Evolutionary conservation across 2,888 invertebrate genomes (phyloP).

Genomic region (Neuroscelio doddi): DNA sequence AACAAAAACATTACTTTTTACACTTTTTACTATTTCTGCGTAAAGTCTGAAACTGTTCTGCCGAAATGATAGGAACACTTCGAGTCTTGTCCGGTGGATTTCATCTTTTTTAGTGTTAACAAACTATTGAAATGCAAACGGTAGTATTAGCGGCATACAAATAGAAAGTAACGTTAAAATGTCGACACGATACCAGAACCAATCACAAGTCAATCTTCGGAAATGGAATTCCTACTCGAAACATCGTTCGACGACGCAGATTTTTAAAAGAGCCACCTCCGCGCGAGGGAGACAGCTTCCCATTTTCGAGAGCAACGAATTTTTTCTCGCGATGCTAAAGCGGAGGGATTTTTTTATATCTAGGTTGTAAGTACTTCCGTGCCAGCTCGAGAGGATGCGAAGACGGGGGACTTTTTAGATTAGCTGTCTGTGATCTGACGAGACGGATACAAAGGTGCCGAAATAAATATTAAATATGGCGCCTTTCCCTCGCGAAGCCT

Average conservation of each 20-base stretch:
- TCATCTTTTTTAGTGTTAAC: too few relatives aligned
- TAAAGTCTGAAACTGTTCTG: too few relatives aligned
- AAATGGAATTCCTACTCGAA: conserved; percentile 14
- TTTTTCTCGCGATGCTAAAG: conserved; percentile 8
- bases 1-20: too few relatives aligned
- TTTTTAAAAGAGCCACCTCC: neutral
- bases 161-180: too few relatives aligned
- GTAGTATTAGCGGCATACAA: too few relatives aligned
- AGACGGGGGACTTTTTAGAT: conserved; percentile 46
- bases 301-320: conserved; percentile 17
- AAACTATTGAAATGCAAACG: too few relatives aligned
- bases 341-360: conserved; percentile 57
- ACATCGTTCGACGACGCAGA: conserved; percentile 1
- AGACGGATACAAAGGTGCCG: conserved; percentile 14
- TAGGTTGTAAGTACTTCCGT: conserved; percentile 64
- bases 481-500: conserved; percentile 10
- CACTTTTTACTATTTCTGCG: too few relatives aligned
- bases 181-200: neutral
- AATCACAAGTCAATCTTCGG: conserved; percentile 1
- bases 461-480: neutral
- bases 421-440: conserved; percentile 57
- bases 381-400: conserved; percentile 52
- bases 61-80: too few relatives aligned
- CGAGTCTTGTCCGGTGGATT: too few relatives aligned
- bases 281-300: too few relatives aligned